phyloP scores from a whole-genome alignment of 2,888 invertebrate genomes.

The Ypsolopha sequella region DNA sequence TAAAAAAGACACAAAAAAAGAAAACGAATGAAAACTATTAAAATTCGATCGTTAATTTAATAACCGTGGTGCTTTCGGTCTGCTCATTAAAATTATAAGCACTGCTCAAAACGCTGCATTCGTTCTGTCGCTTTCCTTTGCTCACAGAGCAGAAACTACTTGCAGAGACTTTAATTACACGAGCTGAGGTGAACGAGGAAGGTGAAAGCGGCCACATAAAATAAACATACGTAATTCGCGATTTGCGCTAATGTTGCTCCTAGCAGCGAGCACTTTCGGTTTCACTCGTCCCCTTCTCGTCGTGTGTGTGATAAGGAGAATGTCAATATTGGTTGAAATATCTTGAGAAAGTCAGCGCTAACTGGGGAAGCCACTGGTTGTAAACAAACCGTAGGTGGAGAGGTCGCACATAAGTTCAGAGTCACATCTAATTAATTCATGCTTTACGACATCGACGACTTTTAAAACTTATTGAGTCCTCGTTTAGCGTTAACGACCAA shows the following conservation, averaged over 20 bases:
- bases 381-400: neutral
- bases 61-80: neutral
- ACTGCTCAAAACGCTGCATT: neutral
- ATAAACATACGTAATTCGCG: constrained; percentile 24
- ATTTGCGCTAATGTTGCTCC: constrained; percentile 22
- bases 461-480: neutral
- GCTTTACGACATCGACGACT: neutral
- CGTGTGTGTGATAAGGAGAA: constrained; percentile 27
- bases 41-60: neutral
- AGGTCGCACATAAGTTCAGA: constrained; percentile 1
- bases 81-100: constrained; percentile 5
- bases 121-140: constrained; percentile 20
- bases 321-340: constrained; percentile 42
- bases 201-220: constrained; percentile 33
- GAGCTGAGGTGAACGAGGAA: constrained; percentile 23
- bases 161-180: constrained; percentile 27
- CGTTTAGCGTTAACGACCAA: constrained; percentile 11
- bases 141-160: constrained; percentile 15
- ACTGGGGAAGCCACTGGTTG: neutral
- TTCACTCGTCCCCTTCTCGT: constrained; percentile 14
- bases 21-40: too few relatives aligned
- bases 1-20: too few relatives aligned
- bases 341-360: constrained; percentile 25
- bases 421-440: neutral
- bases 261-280: constrained; percentile 21